A percentile compares a stretch with the other conserved stretches of the same genome.
Conservation (phyloP, 2,888 invertebrate species). For the Meta bourneti region DNA sequence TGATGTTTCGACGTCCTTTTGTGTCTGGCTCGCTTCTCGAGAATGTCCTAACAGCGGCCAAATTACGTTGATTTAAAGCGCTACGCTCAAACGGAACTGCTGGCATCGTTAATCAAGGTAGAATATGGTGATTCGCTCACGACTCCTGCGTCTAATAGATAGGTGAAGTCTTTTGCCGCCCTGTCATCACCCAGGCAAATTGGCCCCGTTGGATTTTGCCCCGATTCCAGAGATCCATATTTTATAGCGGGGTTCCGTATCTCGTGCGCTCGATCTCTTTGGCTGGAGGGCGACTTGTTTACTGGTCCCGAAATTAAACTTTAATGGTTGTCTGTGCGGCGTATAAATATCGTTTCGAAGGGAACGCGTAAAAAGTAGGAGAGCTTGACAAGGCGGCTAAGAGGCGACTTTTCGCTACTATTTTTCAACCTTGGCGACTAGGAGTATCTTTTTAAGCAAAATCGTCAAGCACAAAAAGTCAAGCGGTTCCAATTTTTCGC, state of each 20-base stretch:
- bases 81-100: slow-evolving; percentile 8
- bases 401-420: too few species aligned
- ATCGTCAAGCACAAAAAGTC: too few species aligned
- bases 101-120: slow-evolving; percentile 42
- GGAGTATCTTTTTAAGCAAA: too few species aligned
- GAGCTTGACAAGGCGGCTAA: too few species aligned
- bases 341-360: not conserved
- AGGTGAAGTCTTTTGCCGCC: slow-evolving; percentile 25
- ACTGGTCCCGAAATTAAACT: not conserved
- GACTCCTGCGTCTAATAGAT: slow-evolving; percentile 45
- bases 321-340: not conserved
- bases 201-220: slow-evolving; percentile 1
- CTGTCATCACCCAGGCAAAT: slow-evolving; percentile 59
- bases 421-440: too few species aligned
- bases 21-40: not conserved
- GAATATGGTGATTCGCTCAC: slow-evolving; percentile 46
- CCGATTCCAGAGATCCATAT: not conserved
- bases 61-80: slow-evolving; percentile 4
- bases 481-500: too few species aligned
- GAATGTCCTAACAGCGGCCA: not conserved
- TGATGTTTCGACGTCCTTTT: not conserved
- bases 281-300: not conserved
- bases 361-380: not conserved
- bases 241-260: not conserved
- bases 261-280: not conserved